phyloP scores from a whole-genome alignment of 2,888 invertebrate species.

The Listrodromus nycthemerus region DNA sequence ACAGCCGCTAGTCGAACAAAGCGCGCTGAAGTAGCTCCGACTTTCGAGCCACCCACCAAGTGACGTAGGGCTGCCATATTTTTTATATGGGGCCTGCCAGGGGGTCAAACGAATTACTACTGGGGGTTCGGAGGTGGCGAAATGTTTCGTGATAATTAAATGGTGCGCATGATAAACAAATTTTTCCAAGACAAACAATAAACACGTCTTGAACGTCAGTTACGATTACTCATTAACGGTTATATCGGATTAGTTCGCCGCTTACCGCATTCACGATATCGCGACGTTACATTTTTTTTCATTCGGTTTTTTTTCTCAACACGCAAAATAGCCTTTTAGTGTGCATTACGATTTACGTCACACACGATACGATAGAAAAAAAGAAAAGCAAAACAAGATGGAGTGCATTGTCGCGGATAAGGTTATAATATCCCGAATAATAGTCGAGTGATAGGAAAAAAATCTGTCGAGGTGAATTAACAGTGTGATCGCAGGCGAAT shows the following conservation, averaged over 20 bases:
- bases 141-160: slow-evolving; percentile 79
- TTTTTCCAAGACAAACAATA: neutral
- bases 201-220: neutral
- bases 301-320: slow-evolving; percentile 51
- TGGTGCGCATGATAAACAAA: slow-evolving; percentile 73
- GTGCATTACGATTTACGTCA: slow-evolving; percentile 68
- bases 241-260: slow-evolving; percentile 25
- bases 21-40: slow-evolving; percentile 59
- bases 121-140: slow-evolving; percentile 78
- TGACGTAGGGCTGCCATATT: slow-evolving; percentile 81
- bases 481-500: neutral
- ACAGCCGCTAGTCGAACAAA: slow-evolving; percentile 39
- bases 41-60: slow-evolving; percentile 69
- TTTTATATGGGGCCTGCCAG: slow-evolving; percentile 78
- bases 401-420: slow-evolving; percentile 66
- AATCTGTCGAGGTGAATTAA: neutral
- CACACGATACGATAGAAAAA: slow-evolving; percentile 57
- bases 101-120: slow-evolving; percentile 78
- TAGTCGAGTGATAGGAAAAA: slow-evolving; percentile 13
- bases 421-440: slow-evolving; percentile 62
- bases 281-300: slow-evolving; percentile 38
- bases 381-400: slow-evolving; percentile 50
- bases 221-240: neutral
- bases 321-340: slow-evolving; percentile 67
- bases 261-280: slow-evolving; percentile 37